These are phyloP conservation scores for Drosophila baimaii DNA, from an alignment of 1,140 invertebrate species.

Conservation along the genomic window DNA sequence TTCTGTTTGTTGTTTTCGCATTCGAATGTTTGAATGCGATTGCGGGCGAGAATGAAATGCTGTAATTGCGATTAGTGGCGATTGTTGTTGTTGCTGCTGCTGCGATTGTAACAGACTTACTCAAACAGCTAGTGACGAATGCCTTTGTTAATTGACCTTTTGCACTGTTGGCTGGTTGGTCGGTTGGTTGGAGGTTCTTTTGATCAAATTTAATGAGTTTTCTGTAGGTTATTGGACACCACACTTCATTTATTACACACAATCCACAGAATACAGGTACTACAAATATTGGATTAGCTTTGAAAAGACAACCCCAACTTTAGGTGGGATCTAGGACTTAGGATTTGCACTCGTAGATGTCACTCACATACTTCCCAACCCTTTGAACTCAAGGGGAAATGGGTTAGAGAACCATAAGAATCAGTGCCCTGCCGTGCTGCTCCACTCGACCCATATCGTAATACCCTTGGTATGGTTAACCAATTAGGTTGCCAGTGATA, in stretches of 20 bases:
- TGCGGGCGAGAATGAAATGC: slow-evolving; percentile 39
- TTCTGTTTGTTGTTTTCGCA: slow-evolving; percentile 55
- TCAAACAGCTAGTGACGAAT: slow-evolving; percentile 16
- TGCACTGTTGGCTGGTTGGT: slow-evolving; percentile 1
- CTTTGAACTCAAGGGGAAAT: slow-evolving; percentile 9
- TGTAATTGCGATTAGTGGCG: slow-evolving; percentile 35
- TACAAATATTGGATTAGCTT: neutral
- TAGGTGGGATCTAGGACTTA: neutral
- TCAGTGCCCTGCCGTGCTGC: slow-evolving; percentile 6
- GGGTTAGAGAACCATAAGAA: slow-evolving; percentile 25
- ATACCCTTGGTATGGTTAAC: slow-evolving; percentile 46
- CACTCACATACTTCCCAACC: neutral
- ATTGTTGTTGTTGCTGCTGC: slow-evolving; percentile 16
- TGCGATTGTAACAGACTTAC: slow-evolving; percentile 27
- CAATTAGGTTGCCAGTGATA: slow-evolving; percentile 43
- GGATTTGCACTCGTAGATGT: neutral
- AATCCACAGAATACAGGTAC: neutral
- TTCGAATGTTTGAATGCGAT: slow-evolving; percentile 57
- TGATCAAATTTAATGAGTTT: slow-evolving; percentile 9
- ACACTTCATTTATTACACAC: neutral
- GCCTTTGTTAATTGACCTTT: slow-evolving; percentile 25
- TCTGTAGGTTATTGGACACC: neutral
- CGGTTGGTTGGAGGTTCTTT: neutral
- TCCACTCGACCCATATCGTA: slow-evolving; percentile 37
- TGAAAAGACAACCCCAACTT: neutral